Conservation (phyloP, 2,888 invertebrate genomes). For the Parnassius smintheus region DNA sequence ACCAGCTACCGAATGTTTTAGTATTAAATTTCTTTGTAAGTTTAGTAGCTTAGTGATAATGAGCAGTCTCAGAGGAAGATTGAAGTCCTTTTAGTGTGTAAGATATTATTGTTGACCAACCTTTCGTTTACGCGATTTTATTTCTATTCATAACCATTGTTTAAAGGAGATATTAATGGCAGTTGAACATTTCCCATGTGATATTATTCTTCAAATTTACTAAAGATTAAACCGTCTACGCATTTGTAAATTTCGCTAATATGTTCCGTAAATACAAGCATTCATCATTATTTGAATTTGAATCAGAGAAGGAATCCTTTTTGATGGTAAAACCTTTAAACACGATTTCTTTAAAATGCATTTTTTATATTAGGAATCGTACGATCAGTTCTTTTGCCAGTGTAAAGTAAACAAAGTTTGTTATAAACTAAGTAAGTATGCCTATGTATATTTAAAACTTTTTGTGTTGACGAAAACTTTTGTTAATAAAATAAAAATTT, state of each 20-base stretch:
- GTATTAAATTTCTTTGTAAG: slow-evolving; percentile 7
- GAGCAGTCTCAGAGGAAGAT: slow-evolving; percentile 8
- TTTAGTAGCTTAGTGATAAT: slow-evolving; percentile 16
- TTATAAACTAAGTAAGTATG: too few species aligned
- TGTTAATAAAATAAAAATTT: too few species aligned
- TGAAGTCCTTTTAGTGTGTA: slow-evolving; percentile 15
- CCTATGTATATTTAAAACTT: too few species aligned
- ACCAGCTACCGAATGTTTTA: slow-evolving; percentile 2
- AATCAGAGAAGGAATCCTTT: too few species aligned
- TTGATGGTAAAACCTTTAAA: too few species aligned
- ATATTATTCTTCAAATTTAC: slow-evolving; percentile 3
- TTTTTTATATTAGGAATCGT: too few species aligned
- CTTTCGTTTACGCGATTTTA: slow-evolving; percentile 1
- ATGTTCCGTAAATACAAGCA: slow-evolving; percentile 12
- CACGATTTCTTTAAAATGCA: too few species aligned
- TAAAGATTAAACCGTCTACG: slow-evolving; percentile 2
- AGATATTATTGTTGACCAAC: slow-evolving; percentile 16
- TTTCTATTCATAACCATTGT: not conserved
- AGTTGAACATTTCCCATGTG: slow-evolving; percentile 5
- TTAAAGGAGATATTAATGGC: not conserved
- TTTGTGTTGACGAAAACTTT: too few species aligned
- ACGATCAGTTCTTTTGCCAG: too few species aligned
- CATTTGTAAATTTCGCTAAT: slow-evolving; percentile 9
- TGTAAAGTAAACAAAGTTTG: too few species aligned
- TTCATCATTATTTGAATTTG: too few species aligned